Evolutionary conservation across 2,113 vertebrate species (phyloP).

Genomic region (Theristicus caerulescens): DNA sequence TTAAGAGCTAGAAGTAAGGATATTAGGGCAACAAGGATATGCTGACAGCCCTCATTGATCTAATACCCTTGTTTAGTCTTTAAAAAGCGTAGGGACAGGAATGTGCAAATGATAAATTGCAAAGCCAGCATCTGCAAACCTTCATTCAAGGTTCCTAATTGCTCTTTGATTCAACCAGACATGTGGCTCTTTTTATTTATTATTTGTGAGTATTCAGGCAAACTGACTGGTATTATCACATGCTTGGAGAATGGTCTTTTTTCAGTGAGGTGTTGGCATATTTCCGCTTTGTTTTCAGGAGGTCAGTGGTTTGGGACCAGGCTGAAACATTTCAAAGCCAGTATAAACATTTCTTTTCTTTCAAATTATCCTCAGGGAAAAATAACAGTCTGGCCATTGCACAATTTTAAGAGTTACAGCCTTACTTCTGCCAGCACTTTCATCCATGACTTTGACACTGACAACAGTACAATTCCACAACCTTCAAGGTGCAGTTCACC

Average conservation of each 20-base stretch:
- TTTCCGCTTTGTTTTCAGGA: neutral
- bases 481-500: neutral
- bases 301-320: neutral
- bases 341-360: slow-evolving; percentile 5
- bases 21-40: neutral
- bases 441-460: neutral
- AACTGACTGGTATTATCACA: neutral
- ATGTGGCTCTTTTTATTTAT: neutral
- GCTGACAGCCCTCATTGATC: neutral
- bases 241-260: neutral
- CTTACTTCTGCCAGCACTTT: neutral
- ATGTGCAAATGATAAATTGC: neutral
- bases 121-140: slow-evolving; percentile 16
- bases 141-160: slow-evolving; percentile 3
- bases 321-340: slow-evolving; percentile 1
- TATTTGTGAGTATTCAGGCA: slow-evolving; percentile 4
- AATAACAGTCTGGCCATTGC: neutral
- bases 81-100: neutral
- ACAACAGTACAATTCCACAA: neutral
- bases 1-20: neutral
- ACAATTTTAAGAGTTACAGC: neutral
- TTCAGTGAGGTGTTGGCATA: neutral
- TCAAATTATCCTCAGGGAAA: neutral
- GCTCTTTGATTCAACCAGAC: neutral
- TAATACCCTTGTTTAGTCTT: neutral